These are phyloP conservation scores for Nomada goodeniana DNA, from an alignment of 2,888 invertebrate species.

Conservation along the genomic window DNA sequence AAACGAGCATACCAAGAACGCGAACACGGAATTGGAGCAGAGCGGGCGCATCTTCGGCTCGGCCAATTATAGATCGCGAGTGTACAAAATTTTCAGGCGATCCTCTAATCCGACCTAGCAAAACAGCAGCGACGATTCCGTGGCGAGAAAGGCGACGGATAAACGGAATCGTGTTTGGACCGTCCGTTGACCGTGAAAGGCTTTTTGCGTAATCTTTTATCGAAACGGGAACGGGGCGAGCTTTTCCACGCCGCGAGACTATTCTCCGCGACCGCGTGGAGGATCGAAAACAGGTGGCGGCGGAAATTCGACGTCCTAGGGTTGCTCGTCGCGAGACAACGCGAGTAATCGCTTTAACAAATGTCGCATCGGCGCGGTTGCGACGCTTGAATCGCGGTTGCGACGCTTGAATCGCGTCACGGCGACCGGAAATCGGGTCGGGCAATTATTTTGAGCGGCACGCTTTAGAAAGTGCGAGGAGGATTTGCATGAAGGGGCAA, in stretches of 20 bases:
- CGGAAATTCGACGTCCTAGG: neutral
- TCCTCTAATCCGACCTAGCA: slow-evolving; percentile 12
- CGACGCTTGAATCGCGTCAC: neutral
- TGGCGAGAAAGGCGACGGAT: neutral
- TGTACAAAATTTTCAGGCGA: slow-evolving; percentile 12
- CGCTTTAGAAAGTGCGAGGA: too few relatives aligned
- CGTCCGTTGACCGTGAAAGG: neutral
- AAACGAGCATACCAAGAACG: slow-evolving; percentile 27
- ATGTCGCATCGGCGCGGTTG: too few relatives aligned
- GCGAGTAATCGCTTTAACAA: neutral
- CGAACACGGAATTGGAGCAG: slow-evolving; percentile 22
- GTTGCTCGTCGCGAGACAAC: too few relatives aligned
- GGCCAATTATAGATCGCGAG: slow-evolving; percentile 34
- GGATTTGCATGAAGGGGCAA: too few relatives aligned
- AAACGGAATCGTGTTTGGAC: neutral
- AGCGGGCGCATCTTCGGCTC: neutral
- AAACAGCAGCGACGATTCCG: neutral
- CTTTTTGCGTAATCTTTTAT: neutral
- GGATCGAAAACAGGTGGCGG: slow-evolving; percentile 5
- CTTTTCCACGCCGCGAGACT: neutral
- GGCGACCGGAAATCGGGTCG: neutral
- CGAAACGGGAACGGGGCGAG: neutral
- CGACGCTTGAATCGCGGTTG: too few relatives aligned
- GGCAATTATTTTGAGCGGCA: too few relatives aligned
- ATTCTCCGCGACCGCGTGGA: neutral